phyloP scores from a whole-genome alignment of 2,888 invertebrate genomes.

The Stenotaenia linearis region DNA sequence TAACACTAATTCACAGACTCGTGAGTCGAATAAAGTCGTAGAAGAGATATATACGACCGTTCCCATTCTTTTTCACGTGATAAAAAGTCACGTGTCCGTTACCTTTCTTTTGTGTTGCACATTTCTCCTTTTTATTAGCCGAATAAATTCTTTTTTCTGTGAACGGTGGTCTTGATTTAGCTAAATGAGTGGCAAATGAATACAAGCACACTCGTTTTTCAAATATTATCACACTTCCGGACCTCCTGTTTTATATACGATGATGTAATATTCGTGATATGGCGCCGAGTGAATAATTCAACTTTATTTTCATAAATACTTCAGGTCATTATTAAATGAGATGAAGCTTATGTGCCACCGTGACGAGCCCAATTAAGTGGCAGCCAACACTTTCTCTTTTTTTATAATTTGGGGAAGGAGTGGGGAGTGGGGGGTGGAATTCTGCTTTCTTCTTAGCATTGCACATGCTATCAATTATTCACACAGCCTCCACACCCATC shows the following conservation, averaged over 20 bases:
- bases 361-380: slow-evolving; percentile 14
- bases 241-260: neutral
- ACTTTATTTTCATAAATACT: slow-evolving; percentile 1
- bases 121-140: neutral
- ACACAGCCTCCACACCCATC: neutral
- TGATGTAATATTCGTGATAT: neutral
- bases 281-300: slow-evolving; percentile 6
- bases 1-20: too few species aligned
- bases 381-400: slow-evolving; percentile 6
- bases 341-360: neutral
- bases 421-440: neutral
- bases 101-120: neutral
- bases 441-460: neutral
- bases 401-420: neutral
- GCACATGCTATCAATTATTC: neutral
- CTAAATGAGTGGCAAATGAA: neutral
- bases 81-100: neutral
- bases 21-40: neutral
- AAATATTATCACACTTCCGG: slow-evolving; percentile 11
- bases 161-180: neutral
- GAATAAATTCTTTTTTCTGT: neutral
- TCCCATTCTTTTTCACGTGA: neutral
- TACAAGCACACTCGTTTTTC: neutral
- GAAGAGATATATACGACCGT: neutral
- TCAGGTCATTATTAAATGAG: slow-evolving; percentile 15